Base-by-base conservation (phyloP, 2,888 invertebrate genomes). In the Galerucella calmariensis region DNA sequence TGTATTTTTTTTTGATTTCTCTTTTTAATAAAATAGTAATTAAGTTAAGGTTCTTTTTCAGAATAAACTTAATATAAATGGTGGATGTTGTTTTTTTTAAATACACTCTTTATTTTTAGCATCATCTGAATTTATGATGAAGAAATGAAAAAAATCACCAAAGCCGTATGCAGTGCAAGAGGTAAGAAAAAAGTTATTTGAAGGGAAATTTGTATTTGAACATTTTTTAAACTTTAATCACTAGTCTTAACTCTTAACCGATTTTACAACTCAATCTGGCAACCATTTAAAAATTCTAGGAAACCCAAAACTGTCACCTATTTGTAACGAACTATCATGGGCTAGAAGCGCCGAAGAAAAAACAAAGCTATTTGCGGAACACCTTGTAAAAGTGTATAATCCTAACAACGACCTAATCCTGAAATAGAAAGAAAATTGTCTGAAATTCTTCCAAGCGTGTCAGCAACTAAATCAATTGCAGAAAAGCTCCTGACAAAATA, bases 11-110 rank as follows among this genome's bases (percentile, higher is more conserved):
- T 65, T 46, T 44, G 16, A 35, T 72, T 71, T 70, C 65, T 65
- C 71, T 71, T 71, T 72, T 56, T 72, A 72, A 72, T 72, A 67
- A 66, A 66, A 72, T 72, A 72, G 65, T 56, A 24, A 41, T 20
- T 63, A 63, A 63, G 48, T 72, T 67, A 72, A 72, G 72, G 72
- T 72, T 67, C 72, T 72, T 72, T 69, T 72, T 72, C 72, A 72
- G 63, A 72, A 72, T 72, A 72, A 72, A 66, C 56, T 66, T 59
- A 46, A 70, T 59, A 72, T 72, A 72, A 72, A 72, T 72, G 66
- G 72, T 66, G 48, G 4, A 12, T 66, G 10, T 56, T 56, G 20
- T 0, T 20, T 56, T 56, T 9, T 56, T 3, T 14, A 14, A 48
- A 48, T 48, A 14, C 11, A 14, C 11, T 12, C 14, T 48, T 48